phyloP scores from a whole-genome alignment of 1,140 invertebrate species.

The Platyura marginata region DNA sequence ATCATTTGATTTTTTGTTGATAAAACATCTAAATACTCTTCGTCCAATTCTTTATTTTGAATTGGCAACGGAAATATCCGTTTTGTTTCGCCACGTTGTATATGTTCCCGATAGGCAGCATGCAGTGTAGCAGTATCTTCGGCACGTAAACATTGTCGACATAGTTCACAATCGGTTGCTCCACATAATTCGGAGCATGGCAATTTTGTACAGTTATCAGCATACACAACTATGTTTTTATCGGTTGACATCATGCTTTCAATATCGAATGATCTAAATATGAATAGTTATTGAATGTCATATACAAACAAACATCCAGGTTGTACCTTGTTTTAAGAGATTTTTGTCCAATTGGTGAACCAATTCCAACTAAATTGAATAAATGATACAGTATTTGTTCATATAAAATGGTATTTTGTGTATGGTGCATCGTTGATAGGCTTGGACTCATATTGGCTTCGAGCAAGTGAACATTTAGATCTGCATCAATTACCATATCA shows the following conservation, averaged over 20 bases:
- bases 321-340: slow-evolving; percentile 3
- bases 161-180: slow-evolving; percentile 51
- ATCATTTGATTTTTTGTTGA: slow-evolving; percentile 2
- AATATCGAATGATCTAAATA: slow-evolving; percentile 22
- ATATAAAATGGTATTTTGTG: slow-evolving; percentile 71
- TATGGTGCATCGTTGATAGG: slow-evolving; percentile 81
- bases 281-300: background rate
- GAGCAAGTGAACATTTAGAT: slow-evolving; percentile 75
- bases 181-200: slow-evolving; percentile 43
- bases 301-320: background rate
- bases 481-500: slow-evolving; percentile 80
- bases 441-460: slow-evolving; percentile 99
- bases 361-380: slow-evolving; percentile 62
- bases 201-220: slow-evolving; percentile 42
- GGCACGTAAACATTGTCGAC: slow-evolving; percentile 52
- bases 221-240: slow-evolving; percentile 62
- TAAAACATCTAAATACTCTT: background rate
- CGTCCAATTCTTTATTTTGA: background rate
- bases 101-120: slow-evolving; percentile 58
- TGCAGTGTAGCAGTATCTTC: slow-evolving; percentile 37
- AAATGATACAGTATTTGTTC: slow-evolving; percentile 84
- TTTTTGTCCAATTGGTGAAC: slow-evolving; percentile 6
- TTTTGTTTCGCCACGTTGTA: slow-evolving; percentile 56
- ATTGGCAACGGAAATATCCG: slow-evolving; percentile 61
- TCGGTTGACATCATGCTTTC: slow-evolving; percentile 51